Evolutionary conservation across 2,113 vertebrate species (phyloP).

Genomic region (Tetrax tetrax): DNA sequence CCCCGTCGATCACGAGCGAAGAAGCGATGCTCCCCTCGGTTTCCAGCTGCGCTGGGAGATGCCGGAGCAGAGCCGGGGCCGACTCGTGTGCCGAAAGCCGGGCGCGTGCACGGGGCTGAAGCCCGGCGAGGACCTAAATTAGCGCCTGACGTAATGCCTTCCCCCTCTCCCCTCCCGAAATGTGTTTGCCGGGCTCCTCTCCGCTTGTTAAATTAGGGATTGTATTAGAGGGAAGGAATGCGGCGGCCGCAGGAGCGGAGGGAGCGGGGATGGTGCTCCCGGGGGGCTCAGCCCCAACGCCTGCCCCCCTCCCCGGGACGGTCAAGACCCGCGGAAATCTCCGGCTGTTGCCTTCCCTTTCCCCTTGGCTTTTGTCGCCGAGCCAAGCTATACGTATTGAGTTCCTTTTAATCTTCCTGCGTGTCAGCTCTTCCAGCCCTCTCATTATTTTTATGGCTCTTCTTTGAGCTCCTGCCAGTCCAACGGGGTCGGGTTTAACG

Average conservation of each 20-base stretch:
- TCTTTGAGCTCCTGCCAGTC: constrained; percentile 31
- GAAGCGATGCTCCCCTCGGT: neutral
- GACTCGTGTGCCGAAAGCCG: neutral
- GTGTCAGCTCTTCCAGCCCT: constrained; percentile 48
- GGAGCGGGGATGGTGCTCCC: neutral
- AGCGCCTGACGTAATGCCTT: constrained; percentile 30
- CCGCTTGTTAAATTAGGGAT: constrained; percentile 59
- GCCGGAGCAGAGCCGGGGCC: neutral
- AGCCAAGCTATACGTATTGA: neutral
- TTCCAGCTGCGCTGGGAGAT: neutral
- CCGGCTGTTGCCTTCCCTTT: neutral
- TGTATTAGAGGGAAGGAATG: constrained; percentile 60
- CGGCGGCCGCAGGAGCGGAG: neutral
- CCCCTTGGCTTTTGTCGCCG: neutral
- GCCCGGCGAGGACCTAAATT: constrained; percentile 29
- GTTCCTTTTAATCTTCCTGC: constrained; percentile 35
- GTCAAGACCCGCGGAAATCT: neutral
- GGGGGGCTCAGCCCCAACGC: neutral
- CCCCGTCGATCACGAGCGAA: neutral
- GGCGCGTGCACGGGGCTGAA: neutral
- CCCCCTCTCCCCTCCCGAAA: neutral
- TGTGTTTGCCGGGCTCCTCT: neutral
- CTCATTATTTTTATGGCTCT: constrained; percentile 56
- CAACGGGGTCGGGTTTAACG: neutral
- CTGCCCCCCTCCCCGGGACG: neutral